Conservation (phyloP, 92 coral and sea anemone species). For the Epizoanthus fatuus region DNA sequence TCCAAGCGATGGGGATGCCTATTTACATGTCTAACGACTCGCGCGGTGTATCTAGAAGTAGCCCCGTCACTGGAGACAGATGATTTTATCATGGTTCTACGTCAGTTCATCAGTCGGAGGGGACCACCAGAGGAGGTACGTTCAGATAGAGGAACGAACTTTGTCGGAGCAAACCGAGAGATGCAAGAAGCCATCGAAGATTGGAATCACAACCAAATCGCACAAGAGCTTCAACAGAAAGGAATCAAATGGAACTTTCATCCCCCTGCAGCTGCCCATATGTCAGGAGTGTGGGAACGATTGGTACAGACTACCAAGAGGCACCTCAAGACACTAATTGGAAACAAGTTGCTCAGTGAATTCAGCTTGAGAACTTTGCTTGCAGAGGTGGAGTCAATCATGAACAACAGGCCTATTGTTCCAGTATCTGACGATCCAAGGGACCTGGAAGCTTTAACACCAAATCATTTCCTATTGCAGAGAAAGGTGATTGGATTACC, state of each 20-base stretch:
- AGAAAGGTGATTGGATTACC: conserved; percentile 51
- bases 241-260: conserved; percentile 70
- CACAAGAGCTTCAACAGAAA: conserved; percentile 58
- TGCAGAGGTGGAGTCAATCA: conserved; percentile 53
- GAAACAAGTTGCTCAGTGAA: conserved; percentile 67
- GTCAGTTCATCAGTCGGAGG: conserved; percentile 77
- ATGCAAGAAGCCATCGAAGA: conserved; percentile 60
- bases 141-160: conserved; percentile 74
- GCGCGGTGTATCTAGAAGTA: conserved; percentile 72
- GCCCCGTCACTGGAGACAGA: conserved; percentile 69
- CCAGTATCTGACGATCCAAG: conserved; percentile 68
- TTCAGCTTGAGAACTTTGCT: conserved; percentile 57
- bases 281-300: conserved; percentile 73
- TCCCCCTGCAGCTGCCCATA: conserved; percentile 73
- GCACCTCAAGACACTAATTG: conserved; percentile 60
- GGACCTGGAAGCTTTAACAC: conserved; percentile 69
- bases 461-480: conserved; percentile 74
- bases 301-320: conserved; percentile 65
- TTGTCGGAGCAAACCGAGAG: conserved; percentile 73
- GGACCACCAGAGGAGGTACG: conserved; percentile 72
- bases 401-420: conserved; percentile 60
- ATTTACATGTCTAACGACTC: conserved; percentile 71
- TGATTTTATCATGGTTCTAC: conserved; percentile 70
- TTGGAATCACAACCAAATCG: conserved; percentile 59
- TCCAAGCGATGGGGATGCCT: conserved; percentile 77